Evolutionary conservation across 30 jellyfish, hydroid and myxozoan genomes (phyloP).

Genomic region (Nemopilema nomurai): DNA sequence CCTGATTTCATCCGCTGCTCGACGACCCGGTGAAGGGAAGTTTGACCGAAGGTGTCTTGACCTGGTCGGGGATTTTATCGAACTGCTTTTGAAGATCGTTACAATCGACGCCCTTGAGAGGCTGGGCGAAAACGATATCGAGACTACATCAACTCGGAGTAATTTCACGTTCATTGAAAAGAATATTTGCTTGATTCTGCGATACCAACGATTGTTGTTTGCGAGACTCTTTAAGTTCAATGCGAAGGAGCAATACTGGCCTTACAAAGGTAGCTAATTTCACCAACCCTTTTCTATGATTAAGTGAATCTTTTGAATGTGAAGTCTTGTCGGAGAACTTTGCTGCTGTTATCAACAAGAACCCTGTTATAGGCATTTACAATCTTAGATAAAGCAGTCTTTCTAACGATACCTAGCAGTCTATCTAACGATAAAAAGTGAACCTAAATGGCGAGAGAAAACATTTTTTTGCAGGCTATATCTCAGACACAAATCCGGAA

Average conservation of each 20-base stretch:
- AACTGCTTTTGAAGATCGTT: conserved; percentile 35
- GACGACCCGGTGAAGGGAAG: conserved; percentile 14
- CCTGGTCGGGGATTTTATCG: conserved; percentile 28
- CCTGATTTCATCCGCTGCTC: background rate
- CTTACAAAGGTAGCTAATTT: conserved; percentile 68
- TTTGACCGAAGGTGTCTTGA: conserved; percentile 2
- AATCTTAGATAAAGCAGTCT: too few relatives aligned
- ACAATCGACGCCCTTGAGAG: conserved; percentile 45
- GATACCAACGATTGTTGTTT: conserved; percentile 78
- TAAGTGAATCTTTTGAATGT: too few relatives aligned
- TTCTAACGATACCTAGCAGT: too few relatives aligned
- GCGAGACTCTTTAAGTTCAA: conserved; percentile 69
- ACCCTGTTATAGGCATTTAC: too few relatives aligned
- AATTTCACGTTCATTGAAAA: conserved; percentile 39
- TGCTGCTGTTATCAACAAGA: too few relatives aligned
- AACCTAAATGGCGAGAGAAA: background rate
- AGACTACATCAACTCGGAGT: conserved; percentile 20
- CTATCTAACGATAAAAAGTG: too few relatives aligned
- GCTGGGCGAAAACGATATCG: conserved; percentile 28
- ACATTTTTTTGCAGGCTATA: conserved; percentile 49
- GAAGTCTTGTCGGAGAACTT: too few relatives aligned
- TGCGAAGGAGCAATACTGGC: conserved; percentile 77
- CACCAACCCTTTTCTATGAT: too few relatives aligned
- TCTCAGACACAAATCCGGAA: conserved; percentile 67
- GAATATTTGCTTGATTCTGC: conserved; percentile 41